These are phyloP conservation scores for Falco berigora DNA, from an alignment of 2,797 vertebrate species.

Conservation along the genomic window DNA sequence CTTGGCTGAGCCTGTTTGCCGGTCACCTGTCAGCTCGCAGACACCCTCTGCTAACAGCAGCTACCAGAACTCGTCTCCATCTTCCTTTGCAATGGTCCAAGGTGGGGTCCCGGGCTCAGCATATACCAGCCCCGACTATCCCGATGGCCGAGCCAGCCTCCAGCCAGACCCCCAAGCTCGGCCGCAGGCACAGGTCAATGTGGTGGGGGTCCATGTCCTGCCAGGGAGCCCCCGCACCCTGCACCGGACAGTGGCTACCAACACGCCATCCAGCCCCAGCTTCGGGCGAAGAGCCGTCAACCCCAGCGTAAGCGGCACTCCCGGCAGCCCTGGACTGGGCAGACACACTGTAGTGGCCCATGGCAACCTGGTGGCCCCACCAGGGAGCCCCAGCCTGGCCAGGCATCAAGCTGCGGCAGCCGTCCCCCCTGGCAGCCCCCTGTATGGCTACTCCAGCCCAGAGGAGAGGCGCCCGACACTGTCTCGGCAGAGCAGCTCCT, in stretches of 20 bases:
- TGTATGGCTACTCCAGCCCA: slow-evolving; percentile 85
- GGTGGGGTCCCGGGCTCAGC: background rate
- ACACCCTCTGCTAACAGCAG: slow-evolving; percentile 72
- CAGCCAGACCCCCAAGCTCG: slow-evolving; percentile 60
- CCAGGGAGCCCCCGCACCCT: slow-evolving; percentile 83
- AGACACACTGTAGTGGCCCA: slow-evolving; percentile 52
- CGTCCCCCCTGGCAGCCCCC: slow-evolving; percentile 78
- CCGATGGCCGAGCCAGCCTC: slow-evolving; percentile 13
- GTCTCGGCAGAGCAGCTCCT: slow-evolving; percentile 92
- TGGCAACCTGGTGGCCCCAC: slow-evolving; percentile 74
- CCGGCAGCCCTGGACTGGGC: slow-evolving; percentile 71
- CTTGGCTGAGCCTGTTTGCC: slow-evolving; percentile 78
- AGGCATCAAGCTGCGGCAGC: slow-evolving; percentile 67
- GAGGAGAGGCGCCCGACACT: slow-evolving; percentile 86
- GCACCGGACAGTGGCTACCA: slow-evolving; percentile 94
- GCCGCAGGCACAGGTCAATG: slow-evolving; percentile 64
- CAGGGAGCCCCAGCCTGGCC: slow-evolving; percentile 80
- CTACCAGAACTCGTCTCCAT: slow-evolving; percentile 73
- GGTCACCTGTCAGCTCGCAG: slow-evolving; percentile 71
- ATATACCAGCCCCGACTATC: slow-evolving; percentile 71
- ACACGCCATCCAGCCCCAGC: slow-evolving; percentile 79
- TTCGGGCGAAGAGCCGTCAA: slow-evolving; percentile 73
- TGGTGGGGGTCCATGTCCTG: slow-evolving; percentile 66
- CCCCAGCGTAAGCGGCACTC: slow-evolving; percentile 24
- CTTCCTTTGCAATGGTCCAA: slow-evolving; percentile 26